A percentile compares a stretch with the other conserved stretches of the same genome.
Conservation (phyloP, 2,888 invertebrate species). For the Hyles lineata region DNA sequence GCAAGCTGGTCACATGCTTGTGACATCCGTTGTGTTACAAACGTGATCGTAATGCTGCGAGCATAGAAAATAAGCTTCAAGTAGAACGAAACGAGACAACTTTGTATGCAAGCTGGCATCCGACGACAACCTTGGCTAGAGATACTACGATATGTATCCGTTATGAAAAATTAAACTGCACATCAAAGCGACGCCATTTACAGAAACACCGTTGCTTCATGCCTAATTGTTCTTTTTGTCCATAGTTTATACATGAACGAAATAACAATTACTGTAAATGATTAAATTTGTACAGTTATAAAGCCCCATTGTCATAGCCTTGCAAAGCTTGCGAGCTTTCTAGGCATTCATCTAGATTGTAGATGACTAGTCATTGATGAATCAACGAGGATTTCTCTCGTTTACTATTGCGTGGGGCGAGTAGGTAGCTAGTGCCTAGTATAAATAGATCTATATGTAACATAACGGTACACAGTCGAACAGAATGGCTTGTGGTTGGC, state of each 20-base stretch:
- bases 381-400: conserved; percentile 20
- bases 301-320: background rate
- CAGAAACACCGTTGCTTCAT: conserved; percentile 61
- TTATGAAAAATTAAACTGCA: conserved; percentile 68
- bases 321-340: background rate
- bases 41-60: conserved; percentile 70
- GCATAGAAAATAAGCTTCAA: conserved; percentile 55
- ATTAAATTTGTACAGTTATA: conserved; percentile 8
- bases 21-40: conserved; percentile 75
- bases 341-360: background rate
- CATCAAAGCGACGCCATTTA: conserved; percentile 53
- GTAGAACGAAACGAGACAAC: conserved; percentile 55
- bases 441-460: conserved; percentile 48
- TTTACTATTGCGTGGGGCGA: background rate
- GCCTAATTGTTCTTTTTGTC: conserved; percentile 30
- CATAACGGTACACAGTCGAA: conserved; percentile 61
- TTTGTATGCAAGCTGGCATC: conserved; percentile 63
- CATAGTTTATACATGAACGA: conserved; percentile 5
- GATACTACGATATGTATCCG: conserved; percentile 62
- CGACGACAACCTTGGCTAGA: conserved; percentile 67
- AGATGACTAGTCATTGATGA: conserved; percentile 15
- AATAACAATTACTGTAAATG: conserved; percentile 9
- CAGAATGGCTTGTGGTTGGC: conserved; percentile 58
- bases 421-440: background rate
- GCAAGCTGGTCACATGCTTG: conserved; percentile 72